phyloP scores from a whole-genome alignment of 2,797 vertebrate genomes.

The Alcedo quadribrachys region DNA sequence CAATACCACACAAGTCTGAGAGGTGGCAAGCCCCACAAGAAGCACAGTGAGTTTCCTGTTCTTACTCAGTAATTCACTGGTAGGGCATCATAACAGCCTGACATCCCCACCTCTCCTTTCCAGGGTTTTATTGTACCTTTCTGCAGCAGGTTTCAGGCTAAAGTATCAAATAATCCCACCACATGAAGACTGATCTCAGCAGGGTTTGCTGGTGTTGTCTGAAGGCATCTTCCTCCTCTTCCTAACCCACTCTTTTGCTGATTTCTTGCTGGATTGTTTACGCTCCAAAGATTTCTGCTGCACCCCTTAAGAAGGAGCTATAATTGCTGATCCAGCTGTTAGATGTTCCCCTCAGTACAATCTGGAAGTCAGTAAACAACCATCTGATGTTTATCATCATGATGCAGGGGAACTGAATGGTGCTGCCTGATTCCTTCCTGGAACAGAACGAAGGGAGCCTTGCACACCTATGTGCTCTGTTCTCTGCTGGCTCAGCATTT shows the following conservation, averaged over 20 bases:
- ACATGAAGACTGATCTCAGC: background rate
- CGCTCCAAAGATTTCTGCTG: background rate
- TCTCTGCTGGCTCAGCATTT: background rate
- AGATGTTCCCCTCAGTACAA: background rate
- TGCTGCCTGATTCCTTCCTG: background rate
- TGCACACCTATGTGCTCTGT: background rate
- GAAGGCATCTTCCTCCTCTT: background rate
- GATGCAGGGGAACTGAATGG: background rate
- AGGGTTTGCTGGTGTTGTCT: background rate
- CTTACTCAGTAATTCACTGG: background rate
- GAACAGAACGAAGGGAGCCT: background rate
- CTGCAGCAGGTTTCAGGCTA: background rate
- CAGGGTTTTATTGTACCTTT: background rate
- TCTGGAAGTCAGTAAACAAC: background rate
- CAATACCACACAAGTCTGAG: background rate
- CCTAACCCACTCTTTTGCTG: background rate
- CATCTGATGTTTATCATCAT: background rate
- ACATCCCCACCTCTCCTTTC: background rate
- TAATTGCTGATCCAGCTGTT: constrained; percentile 1
- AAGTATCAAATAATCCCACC: background rate
- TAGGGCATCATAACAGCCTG: background rate
- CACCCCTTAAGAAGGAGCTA: background rate
- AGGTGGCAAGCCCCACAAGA: background rate
- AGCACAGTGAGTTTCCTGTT: background rate
- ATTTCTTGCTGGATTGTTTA: background rate